A percentile compares a stretch with the other conserved stretches of the same genome.
phyloP scores from a whole-genome alignment of 2,888 invertebrate genomes.

The Campopleginae sp. region DNA sequence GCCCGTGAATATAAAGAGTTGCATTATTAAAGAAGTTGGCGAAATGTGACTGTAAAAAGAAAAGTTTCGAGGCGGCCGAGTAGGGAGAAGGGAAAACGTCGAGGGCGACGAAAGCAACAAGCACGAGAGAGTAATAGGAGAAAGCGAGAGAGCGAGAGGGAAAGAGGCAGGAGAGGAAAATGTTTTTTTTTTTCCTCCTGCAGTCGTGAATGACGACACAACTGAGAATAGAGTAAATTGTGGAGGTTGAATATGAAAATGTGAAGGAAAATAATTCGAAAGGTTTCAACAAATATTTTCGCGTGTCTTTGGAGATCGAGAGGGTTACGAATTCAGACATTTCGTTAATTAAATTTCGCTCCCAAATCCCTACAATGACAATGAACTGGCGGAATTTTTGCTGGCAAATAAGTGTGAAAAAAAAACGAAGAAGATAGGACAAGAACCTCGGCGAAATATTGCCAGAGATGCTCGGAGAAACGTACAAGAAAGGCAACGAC shows the following conservation, averaged over 20 bases:
- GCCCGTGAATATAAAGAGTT: constrained; percentile 85
- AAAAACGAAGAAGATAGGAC: neutral
- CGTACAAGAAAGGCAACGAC: constrained; percentile 81
- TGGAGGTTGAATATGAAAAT: neutral
- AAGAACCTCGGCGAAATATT: constrained; percentile 69
- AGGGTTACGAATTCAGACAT: neutral
- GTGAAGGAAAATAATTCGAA: neutral
- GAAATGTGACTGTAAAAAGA: constrained; percentile 77
- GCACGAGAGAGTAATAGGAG: constrained; percentile 52
- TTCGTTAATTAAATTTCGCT: constrained; percentile 16
- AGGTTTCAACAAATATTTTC: neutral
- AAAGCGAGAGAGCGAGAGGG: constrained; percentile 22
- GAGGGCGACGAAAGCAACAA: constrained; percentile 76
- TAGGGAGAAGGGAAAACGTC: constrained; percentile 64
- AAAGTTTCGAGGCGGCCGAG: constrained; percentile 76
- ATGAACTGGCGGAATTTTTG: constrained; percentile 4
- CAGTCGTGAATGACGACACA: neutral
- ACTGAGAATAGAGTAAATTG: constrained; percentile 35
- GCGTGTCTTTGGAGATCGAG: neutral
- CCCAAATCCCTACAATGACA: neutral
- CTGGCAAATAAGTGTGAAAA: constrained; percentile 18
- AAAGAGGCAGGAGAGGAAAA: constrained; percentile 10
- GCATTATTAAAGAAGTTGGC: constrained; percentile 84
- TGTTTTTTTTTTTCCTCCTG: neutral
- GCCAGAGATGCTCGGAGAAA: constrained; percentile 34